Evolutionary conservation across 2,888 invertebrate genomes (phyloP), one percentile per base, ranked within the genome.

Genomic region (Xestia c-nigrum): DNA sequence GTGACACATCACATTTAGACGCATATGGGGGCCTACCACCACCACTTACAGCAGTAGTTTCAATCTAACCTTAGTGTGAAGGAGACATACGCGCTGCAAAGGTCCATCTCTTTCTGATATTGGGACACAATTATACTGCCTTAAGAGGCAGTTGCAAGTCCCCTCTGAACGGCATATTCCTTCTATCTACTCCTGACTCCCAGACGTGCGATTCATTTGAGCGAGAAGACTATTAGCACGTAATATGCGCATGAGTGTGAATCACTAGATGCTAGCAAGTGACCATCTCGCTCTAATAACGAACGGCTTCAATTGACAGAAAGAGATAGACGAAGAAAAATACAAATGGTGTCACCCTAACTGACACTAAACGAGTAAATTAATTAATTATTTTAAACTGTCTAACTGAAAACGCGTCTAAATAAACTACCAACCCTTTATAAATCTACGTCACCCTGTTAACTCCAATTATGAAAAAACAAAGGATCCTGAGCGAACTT

Each of bases 391-490:
- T 61, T 24, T 46, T 43, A 5, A 61, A 31, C 46, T 61, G 64
- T 69, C 38, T 72, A 59, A 73, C 77, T 57, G 59, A 76, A 69
- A 79, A 86, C 75, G 72, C 74, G 6, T 77, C 80, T 80, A 84
- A 85, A 84, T 57, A 78, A 78, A 83, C 78, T 82, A 85, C 81
- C 80, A 77, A 74, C 81, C 80, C 87, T 89, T 86, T 81, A 79
- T 85, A 83, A 85, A 79, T 59, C 89, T 92, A 92, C 90, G 74
- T 90, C 90, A 94, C 94, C 94, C 94, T 94, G 94, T 93, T 87
- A 88, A 87, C 85, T 92, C 92, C 93, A 85, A 89, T 86, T 83
- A 85, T 81, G 76, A 78, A 77, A 80, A 82, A 85, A 83, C 78
- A 84, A 79, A 85, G 83, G 86, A 84, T 82, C 64, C 16, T 66